Base-by-base conservation (phyloP, 2,888 invertebrate genomes). In the Drosophila leonis region DNA sequence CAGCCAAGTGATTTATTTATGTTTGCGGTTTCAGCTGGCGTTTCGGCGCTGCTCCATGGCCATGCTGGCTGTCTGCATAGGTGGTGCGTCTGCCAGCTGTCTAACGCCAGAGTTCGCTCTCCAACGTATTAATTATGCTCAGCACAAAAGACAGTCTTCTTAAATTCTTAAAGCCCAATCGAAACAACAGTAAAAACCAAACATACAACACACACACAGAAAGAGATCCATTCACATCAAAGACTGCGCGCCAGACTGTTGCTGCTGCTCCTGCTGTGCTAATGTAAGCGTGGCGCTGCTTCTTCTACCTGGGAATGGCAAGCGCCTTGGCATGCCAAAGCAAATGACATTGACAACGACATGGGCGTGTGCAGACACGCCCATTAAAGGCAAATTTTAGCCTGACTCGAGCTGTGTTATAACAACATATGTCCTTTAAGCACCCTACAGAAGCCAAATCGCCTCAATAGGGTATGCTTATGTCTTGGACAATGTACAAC, bases 1-100 rank as follows among this genome's bases (percentile, higher is more conserved):
- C 84, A 83, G 87, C 51, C 62, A 61, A 71, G 75, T 83, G 82
- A 83, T 83, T 83, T 83, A 83, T 87, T 87, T 86, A 72, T 87
- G 84, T 75, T 61, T 77, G 83, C 67, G 75, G 78, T 70, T 66
- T 59, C 66, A 56, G 33, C 55, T 42, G 39, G 41, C 51, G 10
- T 13, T 48, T 5, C 48, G 29, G 9, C 24, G 27, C 4, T 27
- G 9, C 13, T 13, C 51, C 24, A 24, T 18, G 15, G 33, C 31
- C 35, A 46, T n/a, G 4, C 15, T 12, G 18, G 10, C 59, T 55
- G 49, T 8, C 48, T 37, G 42, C 39, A 20, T 61, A 12, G 44
- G 31, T 63, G 44, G 24, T 65, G 62, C 33, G 66, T 77, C 83
- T 78, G 39, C 27, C 70, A n/a, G 68, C 51, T 51, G 63, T 75